Conservation (phyloP, 1,140 invertebrate genomes). For the Augochlora pura region DNA sequence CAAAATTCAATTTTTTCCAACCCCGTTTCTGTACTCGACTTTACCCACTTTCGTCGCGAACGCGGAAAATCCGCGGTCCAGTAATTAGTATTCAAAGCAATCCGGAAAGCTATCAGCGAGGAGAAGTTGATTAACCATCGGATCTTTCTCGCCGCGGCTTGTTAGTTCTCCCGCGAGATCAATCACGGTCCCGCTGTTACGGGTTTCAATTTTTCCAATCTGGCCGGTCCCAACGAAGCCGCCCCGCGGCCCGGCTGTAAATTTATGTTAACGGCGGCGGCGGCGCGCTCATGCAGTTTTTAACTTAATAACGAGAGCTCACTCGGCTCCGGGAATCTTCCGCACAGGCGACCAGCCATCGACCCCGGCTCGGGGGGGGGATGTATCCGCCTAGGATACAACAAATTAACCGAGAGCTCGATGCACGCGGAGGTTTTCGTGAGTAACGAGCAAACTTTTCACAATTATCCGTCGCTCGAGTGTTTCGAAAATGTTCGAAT, state of each 20-base stretch:
- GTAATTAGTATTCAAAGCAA: too few relatives aligned
- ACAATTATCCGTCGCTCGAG: slow-evolving; percentile 35
- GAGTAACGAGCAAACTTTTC: slow-evolving; percentile 60
- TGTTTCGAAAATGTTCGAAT: slow-evolving; percentile 16
- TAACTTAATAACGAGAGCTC: slow-evolving; percentile 63
- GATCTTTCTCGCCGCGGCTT: too few relatives aligned
- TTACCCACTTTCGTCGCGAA: too few relatives aligned
- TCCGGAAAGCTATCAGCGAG: too few relatives aligned
- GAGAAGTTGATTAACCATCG: too few relatives aligned
- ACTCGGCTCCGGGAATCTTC: slow-evolving; percentile 45
- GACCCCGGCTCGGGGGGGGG: too few relatives aligned
- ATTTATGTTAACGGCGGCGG: slow-evolving; percentile 61
- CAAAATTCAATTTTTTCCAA: too few relatives aligned
- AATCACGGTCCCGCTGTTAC: too few relatives aligned
- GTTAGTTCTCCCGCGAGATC: too few relatives aligned
- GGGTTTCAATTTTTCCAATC: slow-evolving; percentile 10
- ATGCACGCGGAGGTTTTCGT: slow-evolving; percentile 34
- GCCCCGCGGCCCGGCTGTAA: slow-evolving; percentile 28
- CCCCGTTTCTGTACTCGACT: too few relatives aligned
- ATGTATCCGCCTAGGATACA: slow-evolving; percentile 1
- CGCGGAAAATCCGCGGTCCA: too few relatives aligned
- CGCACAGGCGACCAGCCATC: background rate
- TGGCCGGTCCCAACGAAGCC: slow-evolving; percentile 13
- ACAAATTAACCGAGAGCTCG: slow-evolving; percentile 55
- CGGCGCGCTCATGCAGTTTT: slow-evolving; percentile 53